These are phyloP conservation scores for Lordiphosa clarofinis DNA, from an alignment of 1,140 invertebrate species.

Conservation along the genomic window DNA sequence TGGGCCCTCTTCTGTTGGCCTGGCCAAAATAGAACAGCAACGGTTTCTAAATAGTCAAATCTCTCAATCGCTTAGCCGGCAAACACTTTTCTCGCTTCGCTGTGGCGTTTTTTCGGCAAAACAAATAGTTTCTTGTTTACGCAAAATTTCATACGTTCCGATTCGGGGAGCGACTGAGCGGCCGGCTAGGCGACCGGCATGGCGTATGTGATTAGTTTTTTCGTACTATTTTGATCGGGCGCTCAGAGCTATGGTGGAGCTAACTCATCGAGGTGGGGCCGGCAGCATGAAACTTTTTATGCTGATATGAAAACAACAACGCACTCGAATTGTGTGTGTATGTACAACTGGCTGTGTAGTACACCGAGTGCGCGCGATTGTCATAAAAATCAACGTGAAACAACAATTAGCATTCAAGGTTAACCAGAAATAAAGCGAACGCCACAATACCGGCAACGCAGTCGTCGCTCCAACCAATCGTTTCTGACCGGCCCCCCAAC, in stretches of 20 bases:
- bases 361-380: constrained; percentile 42
- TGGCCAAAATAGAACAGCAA: constrained; percentile 77
- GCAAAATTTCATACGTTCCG: constrained; percentile 44
- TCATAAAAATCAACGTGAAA: constrained; percentile 71
- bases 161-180: constrained; percentile 3
- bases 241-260: constrained; percentile 37
- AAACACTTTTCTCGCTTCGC: constrained; percentile 5
- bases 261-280: constrained; percentile 8
- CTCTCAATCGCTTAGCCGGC: constrained; percentile 11
- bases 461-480: not conserved
- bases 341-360: constrained; percentile 5
- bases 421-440: constrained; percentile 66
- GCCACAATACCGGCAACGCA: constrained; percentile 10
- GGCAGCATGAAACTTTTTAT: constrained; percentile 66
- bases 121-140: constrained; percentile 60
- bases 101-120: constrained; percentile 19
- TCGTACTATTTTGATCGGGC: constrained; percentile 76
- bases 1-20: constrained; percentile 64
- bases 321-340: constrained; percentile 9
- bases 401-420: constrained; percentile 76
- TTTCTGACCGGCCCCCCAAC: constrained; percentile 15
- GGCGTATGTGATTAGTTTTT: constrained; percentile 73
- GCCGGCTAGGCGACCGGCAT: constrained; percentile 60
- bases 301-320: constrained; percentile 52
- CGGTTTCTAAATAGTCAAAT: constrained; percentile 68